phyloP scores from a whole-genome alignment of 2,113 vertebrate genomes.

The Ceyx cyanopectus region DNA sequence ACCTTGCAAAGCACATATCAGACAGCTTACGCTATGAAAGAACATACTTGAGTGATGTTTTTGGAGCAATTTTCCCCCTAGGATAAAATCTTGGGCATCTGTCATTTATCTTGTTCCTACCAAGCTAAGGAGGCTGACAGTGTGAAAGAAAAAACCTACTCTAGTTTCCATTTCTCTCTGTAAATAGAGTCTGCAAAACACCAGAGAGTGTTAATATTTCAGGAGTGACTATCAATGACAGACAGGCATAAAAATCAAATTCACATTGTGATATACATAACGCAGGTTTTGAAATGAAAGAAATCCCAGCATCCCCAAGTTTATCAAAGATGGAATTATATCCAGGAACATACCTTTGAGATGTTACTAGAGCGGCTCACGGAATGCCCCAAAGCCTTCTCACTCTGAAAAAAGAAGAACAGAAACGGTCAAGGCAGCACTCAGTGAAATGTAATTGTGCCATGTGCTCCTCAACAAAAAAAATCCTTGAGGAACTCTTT shows the following conservation, averaged over 20 bases:
- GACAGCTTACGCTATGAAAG: not conserved
- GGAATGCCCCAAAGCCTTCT: constrained; percentile 93
- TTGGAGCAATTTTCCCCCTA: not conserved
- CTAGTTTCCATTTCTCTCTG: constrained; percentile 25
- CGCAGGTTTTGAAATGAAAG: not conserved
- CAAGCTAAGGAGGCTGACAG: constrained; percentile 13
- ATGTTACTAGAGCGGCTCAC: constrained; percentile 93
- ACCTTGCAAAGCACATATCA: not conserved
- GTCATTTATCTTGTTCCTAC: not conserved
- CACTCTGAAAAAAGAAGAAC: constrained; percentile 85
- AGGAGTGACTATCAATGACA: not conserved
- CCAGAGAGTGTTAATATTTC: constrained; percentile 34
- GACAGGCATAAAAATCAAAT: not conserved
- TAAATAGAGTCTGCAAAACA: constrained; percentile 26
- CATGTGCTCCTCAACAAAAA: not conserved
- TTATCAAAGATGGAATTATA: not conserved
- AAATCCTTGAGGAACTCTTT: not conserved
- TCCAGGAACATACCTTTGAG: constrained; percentile 86
- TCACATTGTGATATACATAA: not conserved
- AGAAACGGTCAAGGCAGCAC: not conserved
- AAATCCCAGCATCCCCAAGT: not conserved
- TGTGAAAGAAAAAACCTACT: constrained; percentile 40
- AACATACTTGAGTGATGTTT: not conserved
- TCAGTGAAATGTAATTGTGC: not conserved
- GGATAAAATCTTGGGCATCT: not conserved